A percentile compares a stretch with the other conserved stretches of the same genome.
Conservation (phyloP, 2,888 invertebrate species). For the Ornithoptera priamus region DNA sequence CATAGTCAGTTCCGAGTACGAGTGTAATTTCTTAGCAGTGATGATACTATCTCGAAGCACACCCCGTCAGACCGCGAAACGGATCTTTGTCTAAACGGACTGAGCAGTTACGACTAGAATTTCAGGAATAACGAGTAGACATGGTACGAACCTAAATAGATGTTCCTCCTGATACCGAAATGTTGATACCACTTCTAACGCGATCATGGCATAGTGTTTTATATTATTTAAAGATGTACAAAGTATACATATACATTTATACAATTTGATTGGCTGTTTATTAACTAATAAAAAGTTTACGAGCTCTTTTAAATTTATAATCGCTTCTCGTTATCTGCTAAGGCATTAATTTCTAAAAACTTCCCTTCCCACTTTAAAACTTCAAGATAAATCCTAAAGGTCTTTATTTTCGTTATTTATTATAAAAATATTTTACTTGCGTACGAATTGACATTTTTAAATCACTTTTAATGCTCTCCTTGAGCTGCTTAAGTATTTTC, state of each 20-base stretch:
- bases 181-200: constrained; percentile 17
- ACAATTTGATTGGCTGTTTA: constrained; percentile 23
- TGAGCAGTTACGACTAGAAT: constrained; percentile 42
- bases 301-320: constrained; percentile 19
- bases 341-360: constrained; percentile 17
- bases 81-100: constrained; percentile 32
- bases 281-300: constrained; percentile 20
- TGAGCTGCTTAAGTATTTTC: constrained; percentile 14
- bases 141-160: constrained; percentile 19
- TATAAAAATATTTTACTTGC: constrained; percentile 11
- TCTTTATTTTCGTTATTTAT: constrained; percentile 25
- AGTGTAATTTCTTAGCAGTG: constrained; percentile 41
- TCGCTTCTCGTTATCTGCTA: constrained; percentile 10
- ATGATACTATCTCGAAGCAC: constrained; percentile 44
- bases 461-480: constrained; percentile 13
- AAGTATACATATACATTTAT: neutral
- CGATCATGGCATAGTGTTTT: constrained; percentile 8
- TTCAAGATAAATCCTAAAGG: constrained; percentile 7
- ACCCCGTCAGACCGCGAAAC: constrained; percentile 28
- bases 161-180: constrained; percentile 19
- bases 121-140: constrained; percentile 46
- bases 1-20: constrained; percentile 47
- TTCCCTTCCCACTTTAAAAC: constrained; percentile 17
- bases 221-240: neutral
- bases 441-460: constrained; percentile 15